Evolutionary conservation across 2,888 invertebrate species (phyloP).

Genomic region (Nephrotoma guestfalica): DNA sequence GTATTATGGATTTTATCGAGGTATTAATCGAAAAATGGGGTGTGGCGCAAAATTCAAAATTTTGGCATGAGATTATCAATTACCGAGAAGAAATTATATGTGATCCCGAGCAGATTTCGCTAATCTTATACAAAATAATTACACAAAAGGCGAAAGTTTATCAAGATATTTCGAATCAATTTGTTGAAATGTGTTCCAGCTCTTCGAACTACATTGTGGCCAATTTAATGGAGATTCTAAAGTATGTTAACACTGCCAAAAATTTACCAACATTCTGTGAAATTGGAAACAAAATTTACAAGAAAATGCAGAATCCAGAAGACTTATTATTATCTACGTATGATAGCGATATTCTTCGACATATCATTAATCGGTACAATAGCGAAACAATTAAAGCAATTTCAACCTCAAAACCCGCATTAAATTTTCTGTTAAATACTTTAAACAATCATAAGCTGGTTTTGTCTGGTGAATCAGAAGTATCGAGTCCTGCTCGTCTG

Average conservation of each 20-base stretch:
- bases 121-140: conserved; percentile 46
- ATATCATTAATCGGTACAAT: background rate
- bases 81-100: conserved; percentile 42
- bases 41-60: background rate
- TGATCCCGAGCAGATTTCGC: conserved; percentile 49
- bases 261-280: conserved; percentile 31
- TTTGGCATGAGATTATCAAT: conserved; percentile 19
- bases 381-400: background rate
- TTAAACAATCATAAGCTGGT: conserved; percentile 36
- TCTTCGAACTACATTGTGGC: conserved; percentile 35
- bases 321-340: background rate
- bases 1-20: conserved; percentile 20
- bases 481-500: conserved; percentile 24
- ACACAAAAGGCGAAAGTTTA: conserved; percentile 30
- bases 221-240: conserved; percentile 34
- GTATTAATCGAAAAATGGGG: background rate
- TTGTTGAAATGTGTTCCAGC: conserved; percentile 25
- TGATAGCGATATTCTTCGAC: background rate
- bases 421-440: conserved; percentile 16
- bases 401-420: conserved; percentile 12
- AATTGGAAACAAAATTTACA: conserved; percentile 20
- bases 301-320: too few species aligned
- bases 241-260: conserved; percentile 33
- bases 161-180: conserved; percentile 19
- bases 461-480: conserved; percentile 13